A percentile compares a stretch with the other conserved stretches of the same genome.
phyloP scores from a whole-genome alignment of 2,797 vertebrate species.

The Sorex maritimensis region DNA sequence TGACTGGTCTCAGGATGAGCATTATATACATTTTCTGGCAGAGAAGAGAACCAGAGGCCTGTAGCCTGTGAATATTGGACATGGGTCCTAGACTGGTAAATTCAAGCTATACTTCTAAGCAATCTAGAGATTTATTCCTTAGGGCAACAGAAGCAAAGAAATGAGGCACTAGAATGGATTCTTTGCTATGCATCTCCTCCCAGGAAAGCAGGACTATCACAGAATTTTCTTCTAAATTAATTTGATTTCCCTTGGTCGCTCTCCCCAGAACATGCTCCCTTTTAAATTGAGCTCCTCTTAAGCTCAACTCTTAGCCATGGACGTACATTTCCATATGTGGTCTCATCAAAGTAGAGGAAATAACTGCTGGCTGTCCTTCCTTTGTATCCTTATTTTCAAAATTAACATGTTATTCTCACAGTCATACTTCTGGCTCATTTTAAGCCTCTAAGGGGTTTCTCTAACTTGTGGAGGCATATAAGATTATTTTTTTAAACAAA shows the following conservation, averaged over 20 bases:
- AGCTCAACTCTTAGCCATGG: neutral
- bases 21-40: neutral
- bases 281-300: neutral
- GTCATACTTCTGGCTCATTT: constrained; percentile 16
- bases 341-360: neutral
- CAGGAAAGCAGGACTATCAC: neutral
- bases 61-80: neutral
- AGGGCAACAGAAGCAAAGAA: neutral
- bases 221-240: neutral
- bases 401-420: constrained; percentile 26
- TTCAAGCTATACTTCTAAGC: neutral
- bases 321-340: neutral
- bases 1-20: neutral
- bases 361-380: neutral
- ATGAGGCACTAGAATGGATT: neutral
- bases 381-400: constrained; percentile 48
- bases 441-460: neutral
- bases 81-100: neutral
- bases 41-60: neutral
- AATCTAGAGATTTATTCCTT: neutral
- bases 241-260: neutral
- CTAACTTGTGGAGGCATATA: neutral
- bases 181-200: neutral
- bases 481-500: neutral
- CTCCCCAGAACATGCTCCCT: neutral